Evolutionary conservation across 2,888 invertebrate genomes (phyloP), one percentile per base, ranked within the genome.

Genomic region (Plebejus anna): DNA sequence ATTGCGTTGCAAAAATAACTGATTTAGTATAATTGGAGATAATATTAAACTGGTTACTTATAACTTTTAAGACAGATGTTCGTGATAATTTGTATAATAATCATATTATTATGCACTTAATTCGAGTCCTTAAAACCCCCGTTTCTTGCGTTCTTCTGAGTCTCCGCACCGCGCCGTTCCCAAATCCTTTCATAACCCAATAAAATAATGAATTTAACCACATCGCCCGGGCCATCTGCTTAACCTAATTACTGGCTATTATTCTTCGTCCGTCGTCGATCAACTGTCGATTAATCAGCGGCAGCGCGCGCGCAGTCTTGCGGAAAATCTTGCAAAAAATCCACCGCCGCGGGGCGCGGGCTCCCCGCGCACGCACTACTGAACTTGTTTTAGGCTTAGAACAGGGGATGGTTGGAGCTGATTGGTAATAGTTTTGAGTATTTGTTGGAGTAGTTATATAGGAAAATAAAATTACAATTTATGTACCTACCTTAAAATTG

Each of bases 291-390:
- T 93, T 92, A 93, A 92, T 93, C 93, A 93, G 88, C 82, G 82
- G 85, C 85, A 85, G 88, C 90, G 90, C 89, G 82, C 79, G 88
- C 92, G 91, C 91, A 90, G 81, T 86, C 89, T 85, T 86, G 88
- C 87, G 91, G 90, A 91, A 92, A 92, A 92, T 92, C 92, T 92
- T 92, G 90, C 92, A 92, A 93, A 93, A 93, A 93, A 93, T 89
- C 87, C 88, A 87, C 85, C 84, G 57, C 57, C 80, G 81, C 78
- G 79, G 80, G 77, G 79, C 82, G 80, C 77, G 81, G 76, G 80
- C 78, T 76, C 78, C 80, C 80, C 77, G 75, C 84, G 87, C 79
- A 91, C 92, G 92, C 91, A 85, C 89, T 88, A 83, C 79, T 86
- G 88, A 86, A 85, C 85, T 80, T 81, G 83, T 84, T 85, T 87